A percentile compares a stretch with the other conserved stretches of the same genome.
These are phyloP conservation scores for Stenodema calcarata DNA, from an alignment of 2,888 invertebrate genomes.

Conservation along the genomic window DNA sequence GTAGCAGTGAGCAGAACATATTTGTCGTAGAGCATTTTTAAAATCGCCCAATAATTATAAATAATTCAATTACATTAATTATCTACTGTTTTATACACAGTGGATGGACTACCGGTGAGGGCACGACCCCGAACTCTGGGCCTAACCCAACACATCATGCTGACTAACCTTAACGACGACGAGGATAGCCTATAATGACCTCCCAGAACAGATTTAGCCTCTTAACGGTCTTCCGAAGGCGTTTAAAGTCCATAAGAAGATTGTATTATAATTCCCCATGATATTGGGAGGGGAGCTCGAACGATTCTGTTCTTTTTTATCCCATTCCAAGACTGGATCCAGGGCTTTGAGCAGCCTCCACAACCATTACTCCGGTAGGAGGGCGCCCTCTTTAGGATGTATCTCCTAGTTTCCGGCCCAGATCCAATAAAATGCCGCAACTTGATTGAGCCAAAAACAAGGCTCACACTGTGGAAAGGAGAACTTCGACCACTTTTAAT, in stretches of 20 bases:
- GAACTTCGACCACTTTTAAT: background rate
- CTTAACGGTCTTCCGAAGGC: background rate
- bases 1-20: too few relatives aligned
- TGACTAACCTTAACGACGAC: background rate
- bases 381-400: constrained; percentile 8
- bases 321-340: background rate
- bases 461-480: background rate
- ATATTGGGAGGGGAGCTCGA: background rate
- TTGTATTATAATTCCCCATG: background rate
- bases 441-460: constrained; percentile 20
- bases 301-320: background rate
- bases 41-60: too few relatives aligned
- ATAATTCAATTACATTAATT: too few relatives aligned
- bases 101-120: too few relatives aligned
- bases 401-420: constrained; percentile 5
- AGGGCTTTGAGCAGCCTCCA: background rate
- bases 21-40: too few relatives aligned
- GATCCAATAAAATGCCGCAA: constrained; percentile 28
- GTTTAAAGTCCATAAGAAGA: background rate
- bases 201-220: background rate
- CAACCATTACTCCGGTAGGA: background rate
- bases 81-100: too few relatives aligned
- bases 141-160: background rate
- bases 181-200: background rate
- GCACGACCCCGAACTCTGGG: background rate